phyloP scores from a whole-genome alignment of 2,797 vertebrate species.

The Microhierax caerulescens region DNA sequence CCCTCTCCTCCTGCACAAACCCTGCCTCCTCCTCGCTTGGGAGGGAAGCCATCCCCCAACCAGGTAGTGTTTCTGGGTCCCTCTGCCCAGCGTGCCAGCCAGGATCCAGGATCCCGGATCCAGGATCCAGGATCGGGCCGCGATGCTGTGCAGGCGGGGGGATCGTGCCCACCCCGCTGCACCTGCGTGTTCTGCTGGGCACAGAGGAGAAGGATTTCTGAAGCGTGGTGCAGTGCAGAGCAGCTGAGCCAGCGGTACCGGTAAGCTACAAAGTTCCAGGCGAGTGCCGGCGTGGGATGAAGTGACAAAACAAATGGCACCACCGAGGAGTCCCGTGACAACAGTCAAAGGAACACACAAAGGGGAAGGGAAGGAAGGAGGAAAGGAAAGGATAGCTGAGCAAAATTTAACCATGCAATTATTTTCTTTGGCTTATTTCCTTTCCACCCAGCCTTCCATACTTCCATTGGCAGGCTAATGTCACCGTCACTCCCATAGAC shows the following conservation, averaged over 20 bases:
- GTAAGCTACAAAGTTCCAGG: background rate
- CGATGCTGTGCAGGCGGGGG: fast-evolving
- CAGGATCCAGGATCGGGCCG: too few species aligned
- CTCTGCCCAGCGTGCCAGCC: background rate
- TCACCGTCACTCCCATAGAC: background rate
- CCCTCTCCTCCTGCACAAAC: background rate
- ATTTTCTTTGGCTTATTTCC: conserved; percentile 3
- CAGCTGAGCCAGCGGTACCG: background rate
- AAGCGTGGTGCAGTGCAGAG: background rate
- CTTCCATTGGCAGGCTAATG: background rate
- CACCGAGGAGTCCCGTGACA: background rate
- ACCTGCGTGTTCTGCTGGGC: background rate
- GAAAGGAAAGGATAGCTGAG: background rate
- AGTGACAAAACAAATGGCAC: background rate
- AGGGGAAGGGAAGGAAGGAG: conserved; percentile 7
- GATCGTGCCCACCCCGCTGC: background rate
- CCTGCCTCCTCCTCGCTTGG: background rate
- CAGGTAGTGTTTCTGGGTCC: fast-evolving
- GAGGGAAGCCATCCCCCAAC: background rate
- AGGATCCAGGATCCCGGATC: too few species aligned
- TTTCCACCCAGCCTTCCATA: background rate
- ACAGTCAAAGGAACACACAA: background rate
- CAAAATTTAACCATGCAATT: background rate
- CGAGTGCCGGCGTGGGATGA: background rate
- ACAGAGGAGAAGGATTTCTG: background rate